Evolutionary conservation across 53 echinoderm and acorn worm species (phyloP).

Genomic region (Pentamera pediparva): DNA sequence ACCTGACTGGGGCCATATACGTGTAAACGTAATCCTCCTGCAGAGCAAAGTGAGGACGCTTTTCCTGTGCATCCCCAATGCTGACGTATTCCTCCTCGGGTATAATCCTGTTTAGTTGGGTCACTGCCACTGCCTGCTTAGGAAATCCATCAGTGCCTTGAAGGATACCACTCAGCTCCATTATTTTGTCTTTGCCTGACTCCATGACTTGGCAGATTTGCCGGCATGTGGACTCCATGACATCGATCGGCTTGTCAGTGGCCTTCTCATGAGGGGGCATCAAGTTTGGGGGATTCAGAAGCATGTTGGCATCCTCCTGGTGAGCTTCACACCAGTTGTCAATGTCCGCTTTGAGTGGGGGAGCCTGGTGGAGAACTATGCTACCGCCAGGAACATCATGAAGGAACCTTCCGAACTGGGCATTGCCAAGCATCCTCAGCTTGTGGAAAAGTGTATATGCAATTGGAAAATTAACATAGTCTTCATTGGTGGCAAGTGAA

Average conservation of each 20-base stretch:
- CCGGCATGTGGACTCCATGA: not conserved
- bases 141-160: constrained; percentile 64
- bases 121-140: constrained; percentile 50
- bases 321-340: constrained; percentile 46
- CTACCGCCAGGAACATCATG: constrained; percentile 45
- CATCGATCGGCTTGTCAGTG: not conserved
- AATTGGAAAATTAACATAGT: constrained; percentile 49
- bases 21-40: constrained; percentile 39
- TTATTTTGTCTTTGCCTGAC: constrained; percentile 37
- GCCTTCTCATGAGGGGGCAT: not conserved
- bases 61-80: constrained; percentile 29
- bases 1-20: constrained; percentile 77
- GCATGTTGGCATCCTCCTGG: constrained; percentile 39
- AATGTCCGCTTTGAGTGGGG: constrained; percentile 44
- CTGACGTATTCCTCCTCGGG: constrained; percentile 55
- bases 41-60: constrained; percentile 46
- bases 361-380: constrained; percentile 63
- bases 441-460: constrained; percentile 70
- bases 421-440: constrained; percentile 63
- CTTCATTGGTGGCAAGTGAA: constrained; percentile 48
- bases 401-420: constrained; percentile 50
- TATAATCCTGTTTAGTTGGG: constrained; percentile 48
- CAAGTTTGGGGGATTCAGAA: constrained; percentile 23
- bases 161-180: constrained; percentile 49
- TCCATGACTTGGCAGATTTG: not conserved